Conservation (phyloP, 2,113 vertebrate species). For the Athene cunicularia region DNA sequence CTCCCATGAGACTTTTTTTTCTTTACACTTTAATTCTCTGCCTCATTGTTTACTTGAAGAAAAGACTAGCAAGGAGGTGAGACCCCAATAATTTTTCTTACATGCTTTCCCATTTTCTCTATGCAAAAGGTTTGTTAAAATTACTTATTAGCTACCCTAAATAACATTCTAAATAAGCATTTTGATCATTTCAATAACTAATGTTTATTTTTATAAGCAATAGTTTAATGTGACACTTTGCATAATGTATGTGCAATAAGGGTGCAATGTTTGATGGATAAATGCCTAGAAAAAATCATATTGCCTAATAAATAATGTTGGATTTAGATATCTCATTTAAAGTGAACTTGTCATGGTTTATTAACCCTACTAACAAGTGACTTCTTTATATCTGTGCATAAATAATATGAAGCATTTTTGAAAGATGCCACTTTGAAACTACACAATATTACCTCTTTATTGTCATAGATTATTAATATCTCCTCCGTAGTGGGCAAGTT, state of each 20-base stretch:
- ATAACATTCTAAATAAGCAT: slow-evolving; percentile 61
- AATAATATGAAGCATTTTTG: slow-evolving; percentile 67
- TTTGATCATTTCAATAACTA: slow-evolving; percentile 74
- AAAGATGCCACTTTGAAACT: slow-evolving; percentile 53
- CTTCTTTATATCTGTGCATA: slow-evolving; percentile 73
- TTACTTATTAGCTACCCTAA: slow-evolving; percentile 68
- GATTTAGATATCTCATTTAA: slow-evolving; percentile 75
- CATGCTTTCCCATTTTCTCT: slow-evolving; percentile 6
- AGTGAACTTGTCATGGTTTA: slow-evolving; percentile 79
- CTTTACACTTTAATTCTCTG: not conserved
- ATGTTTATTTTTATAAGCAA: slow-evolving; percentile 82
- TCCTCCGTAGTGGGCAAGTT: not conserved
- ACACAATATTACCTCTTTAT: not conserved
- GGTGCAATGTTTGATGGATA: slow-evolving; percentile 77
- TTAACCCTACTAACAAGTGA: slow-evolving; percentile 75
- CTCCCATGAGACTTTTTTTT: not conserved
- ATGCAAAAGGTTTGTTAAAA: not conserved
- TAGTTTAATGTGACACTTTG: slow-evolving; percentile 80
- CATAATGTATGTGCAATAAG: slow-evolving; percentile 80
- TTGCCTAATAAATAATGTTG: slow-evolving; percentile 82
- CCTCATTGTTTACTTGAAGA: not conserved
- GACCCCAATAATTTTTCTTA: not conserved
- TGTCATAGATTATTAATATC: slow-evolving; percentile 3
- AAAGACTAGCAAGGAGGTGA: not conserved
- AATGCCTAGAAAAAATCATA: slow-evolving; percentile 75